Percentiles rank a stretch among this genome's conserved stretches.
phyloP scores from a whole-genome alignment of 2,113 vertebrate species.

The Sorex araneus region DNA sequence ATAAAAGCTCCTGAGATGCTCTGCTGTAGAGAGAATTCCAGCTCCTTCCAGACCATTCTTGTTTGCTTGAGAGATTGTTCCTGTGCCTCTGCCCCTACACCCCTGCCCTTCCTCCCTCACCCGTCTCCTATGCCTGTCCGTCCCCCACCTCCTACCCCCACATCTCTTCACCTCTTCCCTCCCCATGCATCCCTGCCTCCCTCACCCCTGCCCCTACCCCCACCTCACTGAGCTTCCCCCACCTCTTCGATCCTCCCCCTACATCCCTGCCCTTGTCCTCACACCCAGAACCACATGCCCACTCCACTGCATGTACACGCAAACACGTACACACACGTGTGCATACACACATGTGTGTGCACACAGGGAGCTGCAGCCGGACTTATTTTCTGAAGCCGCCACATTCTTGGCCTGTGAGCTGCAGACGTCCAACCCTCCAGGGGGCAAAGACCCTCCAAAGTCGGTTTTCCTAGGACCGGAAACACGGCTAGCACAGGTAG shows the following conservation, averaged over 20 bases:
- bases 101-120: not conserved
- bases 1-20: no score
- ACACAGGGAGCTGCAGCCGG: no score
- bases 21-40: no score
- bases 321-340: no score
- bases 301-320: no score
- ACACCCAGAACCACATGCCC: not conserved
- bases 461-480: not conserved
- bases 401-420: fast-evolving
- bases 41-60: slow-evolving; percentile 13
- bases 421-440: not conserved
- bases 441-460: not conserved
- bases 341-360: no score
- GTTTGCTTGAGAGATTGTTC: slow-evolving; percentile 29
- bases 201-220: no score
- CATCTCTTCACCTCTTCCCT: no score
- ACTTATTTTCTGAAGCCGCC: not conserved
- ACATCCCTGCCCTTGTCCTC: not conserved
- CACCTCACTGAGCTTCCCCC: no score
- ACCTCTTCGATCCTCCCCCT: not conserved
- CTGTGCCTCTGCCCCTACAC: not conserved
- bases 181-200: not conserved
- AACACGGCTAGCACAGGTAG: not conserved
- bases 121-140: no score
- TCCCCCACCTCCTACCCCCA: no score